Percentiles rank a stretch among this genome's conserved stretches.
phyloP scores from a whole-genome alignment of 2,888 invertebrate species.

The Diploptera punctata region DNA sequence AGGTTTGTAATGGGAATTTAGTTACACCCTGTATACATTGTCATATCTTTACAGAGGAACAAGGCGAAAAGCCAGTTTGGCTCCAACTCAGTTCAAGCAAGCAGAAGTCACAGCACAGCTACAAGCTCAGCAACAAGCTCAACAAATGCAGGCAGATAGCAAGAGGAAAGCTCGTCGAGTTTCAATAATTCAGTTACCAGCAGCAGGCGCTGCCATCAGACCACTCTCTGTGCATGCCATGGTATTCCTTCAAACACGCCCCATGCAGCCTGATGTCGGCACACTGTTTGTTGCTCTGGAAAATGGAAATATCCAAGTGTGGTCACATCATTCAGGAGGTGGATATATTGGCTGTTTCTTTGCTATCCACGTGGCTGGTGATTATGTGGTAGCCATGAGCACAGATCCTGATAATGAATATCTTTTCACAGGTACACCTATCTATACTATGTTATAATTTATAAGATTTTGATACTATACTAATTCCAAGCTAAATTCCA shows the following conservation, averaged over 20 bases:
- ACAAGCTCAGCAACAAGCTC: too few relatives aligned
- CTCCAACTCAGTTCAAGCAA: not conserved
- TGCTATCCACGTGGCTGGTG: conserved; percentile 70
- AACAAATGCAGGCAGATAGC: too few relatives aligned
- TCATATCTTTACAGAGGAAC: not conserved
- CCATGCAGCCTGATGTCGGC: conserved; percentile 62
- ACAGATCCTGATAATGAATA: conserved; percentile 74
- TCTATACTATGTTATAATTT: too few relatives aligned
- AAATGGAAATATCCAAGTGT: conserved; percentile 75
- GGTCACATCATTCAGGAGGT: conserved; percentile 80
- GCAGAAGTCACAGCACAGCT: not conserved
- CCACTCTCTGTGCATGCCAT: conserved; percentile 68
- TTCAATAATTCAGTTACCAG: conserved; percentile 51
- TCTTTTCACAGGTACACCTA: conserved; percentile 71
- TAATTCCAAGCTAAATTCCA: too few relatives aligned
- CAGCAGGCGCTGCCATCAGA: conserved; percentile 51
- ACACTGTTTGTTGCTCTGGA: conserved; percentile 75
- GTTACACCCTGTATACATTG: too few relatives aligned
- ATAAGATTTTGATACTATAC: too few relatives aligned
- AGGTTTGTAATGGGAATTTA: too few relatives aligned
- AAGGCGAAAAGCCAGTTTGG: not conserved
- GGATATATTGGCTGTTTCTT: conserved; percentile 74
- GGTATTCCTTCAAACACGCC: conserved; percentile 69
- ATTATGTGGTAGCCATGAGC: conserved; percentile 71
- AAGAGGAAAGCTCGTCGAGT: not conserved